These are phyloP conservation scores for Clunio marinus DNA, from an alignment of 2,888 invertebrate genomes.

Conservation along the genomic window DNA sequence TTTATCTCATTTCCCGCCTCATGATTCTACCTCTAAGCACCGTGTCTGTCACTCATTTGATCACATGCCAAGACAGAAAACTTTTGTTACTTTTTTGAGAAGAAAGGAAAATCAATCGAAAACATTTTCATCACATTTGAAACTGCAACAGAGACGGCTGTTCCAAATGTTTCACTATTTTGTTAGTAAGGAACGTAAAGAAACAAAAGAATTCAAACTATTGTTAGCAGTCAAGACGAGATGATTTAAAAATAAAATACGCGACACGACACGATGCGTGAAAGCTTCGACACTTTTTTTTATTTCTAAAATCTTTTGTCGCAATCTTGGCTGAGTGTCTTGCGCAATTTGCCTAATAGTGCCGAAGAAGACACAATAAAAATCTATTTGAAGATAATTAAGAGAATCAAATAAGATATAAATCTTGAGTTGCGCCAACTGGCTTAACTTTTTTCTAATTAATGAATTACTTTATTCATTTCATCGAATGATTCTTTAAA, in stretches of 20 bases:
- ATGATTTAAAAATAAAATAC: no score
- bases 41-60: neutral
- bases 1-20: neutral
- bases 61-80: neutral
- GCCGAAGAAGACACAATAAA: neutral
- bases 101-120: neutral
- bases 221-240: neutral
- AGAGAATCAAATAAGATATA: neutral
- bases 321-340: neutral
- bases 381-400: neutral
- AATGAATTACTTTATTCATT: neutral
- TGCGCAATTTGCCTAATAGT: neutral
- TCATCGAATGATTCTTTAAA: no score
- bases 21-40: neutral
- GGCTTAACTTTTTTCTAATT: conserved; percentile 5
- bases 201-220: neutral
- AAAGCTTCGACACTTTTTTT: neutral
- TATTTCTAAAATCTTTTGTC: neutral
- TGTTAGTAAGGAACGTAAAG: neutral
- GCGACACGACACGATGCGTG: neutral
- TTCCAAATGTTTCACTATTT: neutral
- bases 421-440: conserved; percentile 1
- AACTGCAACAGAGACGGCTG: conserved; percentile 17
- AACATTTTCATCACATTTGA: neutral
- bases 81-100: neutral